phyloP scores from a whole-genome alignment of 2,888 invertebrate genomes.

The Ophioninae sp. region DNA sequence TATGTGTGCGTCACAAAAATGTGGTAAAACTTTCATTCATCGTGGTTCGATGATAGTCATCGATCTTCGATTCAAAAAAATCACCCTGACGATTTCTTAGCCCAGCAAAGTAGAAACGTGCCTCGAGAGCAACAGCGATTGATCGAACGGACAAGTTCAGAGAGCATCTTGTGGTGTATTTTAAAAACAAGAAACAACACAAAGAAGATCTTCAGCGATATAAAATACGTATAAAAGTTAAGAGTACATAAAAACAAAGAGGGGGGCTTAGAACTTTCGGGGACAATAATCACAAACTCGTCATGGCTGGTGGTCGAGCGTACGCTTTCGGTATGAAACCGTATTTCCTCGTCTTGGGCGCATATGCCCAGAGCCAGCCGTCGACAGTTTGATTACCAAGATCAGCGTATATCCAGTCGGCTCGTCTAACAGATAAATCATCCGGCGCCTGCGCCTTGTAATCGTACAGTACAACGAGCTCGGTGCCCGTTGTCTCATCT shows the following conservation, averaged over 20 bases:
- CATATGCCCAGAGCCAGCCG: conserved; percentile 97
- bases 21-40: background rate
- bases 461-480: conserved; percentile 96
- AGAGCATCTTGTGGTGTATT: conserved; percentile 11
- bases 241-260: conserved; percentile 60
- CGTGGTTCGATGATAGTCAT: background rate
- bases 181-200: conserved; percentile 36
- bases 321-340: conserved; percentile 98
- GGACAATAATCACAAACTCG: conserved; percentile 85
- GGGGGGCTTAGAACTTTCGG: conserved; percentile 26
- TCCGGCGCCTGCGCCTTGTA: conserved; percentile 98
- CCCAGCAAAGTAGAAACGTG: background rate
- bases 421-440: conserved; percentile 93
- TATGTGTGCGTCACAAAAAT: background rate
- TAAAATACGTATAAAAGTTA: conserved; percentile 72
- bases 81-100: background rate
- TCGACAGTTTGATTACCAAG: conserved; percentile 96
- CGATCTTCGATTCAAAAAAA: background rate
- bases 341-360: conserved; percentile 94
- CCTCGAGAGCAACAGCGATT: background rate
- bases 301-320: conserved; percentile 95
- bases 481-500: conserved; percentile 86
- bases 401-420: conserved; percentile 98
- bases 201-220: conserved; percentile 71
- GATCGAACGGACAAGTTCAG: conserved; percentile 4